A percentile compares a stretch with the other conserved stretches of the same genome.
These are phyloP conservation scores for Lasioglossum oenotherae DNA, from an alignment of 2,888 invertebrate species.

Conservation along the genomic window DNA sequence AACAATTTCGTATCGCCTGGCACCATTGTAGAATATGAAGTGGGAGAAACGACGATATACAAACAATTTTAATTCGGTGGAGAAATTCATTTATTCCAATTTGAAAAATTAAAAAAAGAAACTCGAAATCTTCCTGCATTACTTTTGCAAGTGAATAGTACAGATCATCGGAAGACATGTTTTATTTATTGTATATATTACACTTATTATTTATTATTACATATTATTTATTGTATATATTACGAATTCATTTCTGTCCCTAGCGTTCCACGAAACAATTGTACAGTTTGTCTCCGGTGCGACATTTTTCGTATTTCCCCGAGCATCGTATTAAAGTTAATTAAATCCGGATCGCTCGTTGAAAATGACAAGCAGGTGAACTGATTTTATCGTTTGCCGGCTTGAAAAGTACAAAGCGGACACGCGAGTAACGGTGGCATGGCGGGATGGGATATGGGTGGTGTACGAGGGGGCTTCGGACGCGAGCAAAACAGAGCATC, in stretches of 20 bases:
- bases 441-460: neutral
- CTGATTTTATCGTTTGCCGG: neutral
- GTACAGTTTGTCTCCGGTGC: neutral
- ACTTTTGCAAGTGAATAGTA: neutral
- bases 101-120: neutral
- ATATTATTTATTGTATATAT: neutral
- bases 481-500: constrained; percentile 49
- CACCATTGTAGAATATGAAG: neutral
- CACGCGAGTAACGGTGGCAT: neutral
- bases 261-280: neutral
- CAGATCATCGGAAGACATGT: no score
- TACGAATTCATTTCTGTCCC: neutral
- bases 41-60: neutral
- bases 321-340: neutral
- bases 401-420: constrained; percentile 3
- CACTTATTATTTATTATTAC: no score
- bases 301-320: neutral
- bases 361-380: neutral
- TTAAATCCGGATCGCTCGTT: neutral
- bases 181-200: neutral
- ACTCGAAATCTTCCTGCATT: neutral
- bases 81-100: neutral
- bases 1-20: neutral
- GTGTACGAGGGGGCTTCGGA: neutral
- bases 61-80: neutral